These are phyloP conservation scores for Manacus vitellinus DNA, from an alignment of 2,113 vertebrate species.

Conservation along the genomic window DNA sequence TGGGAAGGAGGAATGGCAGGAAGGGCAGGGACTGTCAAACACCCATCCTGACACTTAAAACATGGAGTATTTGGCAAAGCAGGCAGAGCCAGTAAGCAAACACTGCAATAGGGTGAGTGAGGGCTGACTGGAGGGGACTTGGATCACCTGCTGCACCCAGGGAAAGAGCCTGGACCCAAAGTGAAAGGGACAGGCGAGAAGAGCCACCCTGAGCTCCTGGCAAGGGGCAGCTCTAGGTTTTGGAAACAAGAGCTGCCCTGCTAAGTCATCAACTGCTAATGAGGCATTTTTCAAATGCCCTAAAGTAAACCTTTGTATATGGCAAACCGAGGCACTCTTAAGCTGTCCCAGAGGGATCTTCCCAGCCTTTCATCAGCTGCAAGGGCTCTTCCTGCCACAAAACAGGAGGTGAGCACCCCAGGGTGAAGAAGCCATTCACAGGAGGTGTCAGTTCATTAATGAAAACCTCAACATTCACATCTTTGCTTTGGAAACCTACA, in stretches of 20 bases:
- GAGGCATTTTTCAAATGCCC: slow-evolving; percentile 31
- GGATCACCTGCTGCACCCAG: not conserved
- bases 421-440: not conserved
- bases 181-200: not conserved
- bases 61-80: not conserved
- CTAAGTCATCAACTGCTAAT: slow-evolving; percentile 19
- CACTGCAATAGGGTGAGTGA: not conserved
- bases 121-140: not conserved
- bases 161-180: not conserved
- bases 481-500: not conserved
- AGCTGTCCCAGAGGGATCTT: slow-evolving; percentile 5
- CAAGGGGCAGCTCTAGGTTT: not conserved
- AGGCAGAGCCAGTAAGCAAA: not conserved
- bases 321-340: not conserved
- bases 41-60: not conserved
- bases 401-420: not conserved
- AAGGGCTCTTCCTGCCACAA: slow-evolving; percentile 13
- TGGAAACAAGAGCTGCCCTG: not conserved
- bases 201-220: not conserved
- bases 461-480: not conserved
- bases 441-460: slow-evolving; percentile 6
- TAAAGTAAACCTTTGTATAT: not conserved
- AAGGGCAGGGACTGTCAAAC: not conserved
- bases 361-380: slow-evolving; percentile 25
- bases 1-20: not conserved